Conservation (phyloP, 2,888 invertebrate species). For the Caenorhabditis zanzibari region DNA sequence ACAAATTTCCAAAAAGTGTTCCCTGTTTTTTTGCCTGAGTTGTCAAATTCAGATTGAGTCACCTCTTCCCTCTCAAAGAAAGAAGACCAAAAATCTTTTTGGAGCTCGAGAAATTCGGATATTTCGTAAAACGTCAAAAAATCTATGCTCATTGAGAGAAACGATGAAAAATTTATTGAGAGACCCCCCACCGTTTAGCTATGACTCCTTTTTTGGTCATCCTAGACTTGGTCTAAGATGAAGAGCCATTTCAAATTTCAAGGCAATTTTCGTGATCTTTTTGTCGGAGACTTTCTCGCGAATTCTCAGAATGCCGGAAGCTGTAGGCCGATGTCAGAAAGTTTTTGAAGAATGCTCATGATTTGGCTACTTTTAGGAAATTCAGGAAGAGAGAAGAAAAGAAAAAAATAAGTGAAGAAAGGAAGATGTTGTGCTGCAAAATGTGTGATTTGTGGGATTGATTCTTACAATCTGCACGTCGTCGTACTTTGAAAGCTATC, state of each 20-base stretch:
- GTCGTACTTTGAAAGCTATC: too few species aligned
- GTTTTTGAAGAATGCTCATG: background rate
- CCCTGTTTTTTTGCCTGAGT: background rate
- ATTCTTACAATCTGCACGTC: background rate
- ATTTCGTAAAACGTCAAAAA: slow-evolving; percentile 10
- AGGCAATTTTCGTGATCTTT: background rate
- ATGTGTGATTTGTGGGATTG: background rate
- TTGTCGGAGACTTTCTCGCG: too few species aligned
- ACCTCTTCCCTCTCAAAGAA: background rate
- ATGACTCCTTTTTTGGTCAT: background rate
- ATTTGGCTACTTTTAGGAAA: slow-evolving; percentile 13
- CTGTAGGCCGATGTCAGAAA: background rate
- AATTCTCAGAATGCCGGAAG: too few species aligned
- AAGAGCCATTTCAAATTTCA: background rate
- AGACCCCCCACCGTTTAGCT: slow-evolving; percentile 12
- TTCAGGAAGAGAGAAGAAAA: background rate
- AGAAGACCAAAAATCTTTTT: slow-evolving; percentile 20
- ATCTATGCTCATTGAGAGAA: slow-evolving; percentile 26
- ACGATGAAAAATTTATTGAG: slow-evolving; percentile 15
- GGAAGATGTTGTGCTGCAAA: background rate
- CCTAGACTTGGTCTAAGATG: background rate
- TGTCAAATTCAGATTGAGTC: slow-evolving; percentile 27
- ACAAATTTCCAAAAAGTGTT: slow-evolving; percentile 2
- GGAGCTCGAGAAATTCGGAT: background rate
- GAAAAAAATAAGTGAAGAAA: background rate